Percentiles rank a stretch among this genome's conserved stretches.
phyloP scores from a whole-genome alignment of 2,888 invertebrate genomes.

The Agrilus mali region DNA sequence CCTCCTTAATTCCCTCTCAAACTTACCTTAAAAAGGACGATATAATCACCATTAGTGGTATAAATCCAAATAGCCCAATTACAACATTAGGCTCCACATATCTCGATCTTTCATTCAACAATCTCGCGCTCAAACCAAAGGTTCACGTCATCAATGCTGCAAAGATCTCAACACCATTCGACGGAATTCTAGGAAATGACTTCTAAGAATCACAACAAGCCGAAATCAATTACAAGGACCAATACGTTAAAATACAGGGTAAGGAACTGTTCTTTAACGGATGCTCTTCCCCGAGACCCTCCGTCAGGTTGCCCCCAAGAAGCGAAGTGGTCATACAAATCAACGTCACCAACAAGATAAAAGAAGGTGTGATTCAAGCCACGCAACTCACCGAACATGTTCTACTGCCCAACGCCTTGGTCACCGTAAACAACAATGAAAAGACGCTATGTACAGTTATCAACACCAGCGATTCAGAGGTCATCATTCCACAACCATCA shows the following conservation, averaged over 20 bases:
- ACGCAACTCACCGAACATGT: no score
- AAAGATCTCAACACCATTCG: slow-evolving; percentile 7
- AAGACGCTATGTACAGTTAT: no score
- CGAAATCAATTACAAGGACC: no score
- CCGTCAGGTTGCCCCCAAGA: background rate
- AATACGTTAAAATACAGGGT: no score
- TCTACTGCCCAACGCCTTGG: no score
- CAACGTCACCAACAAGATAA: background rate
- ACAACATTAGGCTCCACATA: slow-evolving; percentile 5
- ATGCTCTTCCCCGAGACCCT: no score
- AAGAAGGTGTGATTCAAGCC: no score
- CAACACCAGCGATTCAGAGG: no score
- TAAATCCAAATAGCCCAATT: slow-evolving; percentile 2
- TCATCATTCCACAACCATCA: no score
- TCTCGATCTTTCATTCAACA: slow-evolving; percentile 1
- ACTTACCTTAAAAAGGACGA: slow-evolving; percentile 1
- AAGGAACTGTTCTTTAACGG: no score
- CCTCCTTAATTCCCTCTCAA: background rate
- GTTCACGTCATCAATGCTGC: slow-evolving; percentile 4
- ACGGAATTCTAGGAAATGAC: background rate
- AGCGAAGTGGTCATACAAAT: slow-evolving; percentile 3
- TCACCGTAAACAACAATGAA: no score
- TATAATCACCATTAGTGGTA: slow-evolving; percentile 1
- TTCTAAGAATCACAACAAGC: no score
- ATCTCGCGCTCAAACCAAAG: slow-evolving; percentile 2